These are phyloP conservation scores for Spinus pinus DNA, from an alignment of 2,797 vertebrate species.

Conservation along the genomic window DNA sequence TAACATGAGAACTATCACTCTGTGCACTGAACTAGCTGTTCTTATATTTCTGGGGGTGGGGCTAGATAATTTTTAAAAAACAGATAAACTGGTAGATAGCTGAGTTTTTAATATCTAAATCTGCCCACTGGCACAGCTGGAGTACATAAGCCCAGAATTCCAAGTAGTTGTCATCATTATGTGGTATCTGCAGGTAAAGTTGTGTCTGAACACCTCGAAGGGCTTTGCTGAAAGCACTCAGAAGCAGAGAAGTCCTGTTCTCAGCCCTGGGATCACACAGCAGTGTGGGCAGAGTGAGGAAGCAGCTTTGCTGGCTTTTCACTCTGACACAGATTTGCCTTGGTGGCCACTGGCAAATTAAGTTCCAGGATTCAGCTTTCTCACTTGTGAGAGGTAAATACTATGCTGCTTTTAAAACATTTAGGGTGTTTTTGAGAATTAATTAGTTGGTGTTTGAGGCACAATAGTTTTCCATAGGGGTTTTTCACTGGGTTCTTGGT, in stretches of 20 bases:
- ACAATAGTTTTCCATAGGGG: neutral
- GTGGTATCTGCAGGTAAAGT: neutral
- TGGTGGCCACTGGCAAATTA: neutral
- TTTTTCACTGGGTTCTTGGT: neutral
- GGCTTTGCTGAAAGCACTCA: neutral
- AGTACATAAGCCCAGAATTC: neutral
- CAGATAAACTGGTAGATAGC: neutral
- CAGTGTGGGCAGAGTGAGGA: neutral
- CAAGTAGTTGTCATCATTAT: neutral
- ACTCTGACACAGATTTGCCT: neutral
- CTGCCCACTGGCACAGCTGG: rapidly evolving
- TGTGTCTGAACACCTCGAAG: neutral
- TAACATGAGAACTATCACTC: neutral
- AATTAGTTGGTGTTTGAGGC: neutral
- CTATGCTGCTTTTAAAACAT: neutral
- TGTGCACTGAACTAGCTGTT: neutral
- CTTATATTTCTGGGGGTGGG: neutral
- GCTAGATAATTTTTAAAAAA: neutral
- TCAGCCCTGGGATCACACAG: neutral
- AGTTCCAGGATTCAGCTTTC: neutral
- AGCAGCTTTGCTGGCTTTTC: neutral
- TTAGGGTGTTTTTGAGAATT: neutral
- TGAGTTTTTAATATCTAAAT: neutral
- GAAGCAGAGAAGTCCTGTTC: neutral
- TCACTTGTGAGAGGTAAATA: neutral